phyloP scores from a whole-genome alignment of 2,888 invertebrate species.

The Shargacucullia verbasci region DNA sequence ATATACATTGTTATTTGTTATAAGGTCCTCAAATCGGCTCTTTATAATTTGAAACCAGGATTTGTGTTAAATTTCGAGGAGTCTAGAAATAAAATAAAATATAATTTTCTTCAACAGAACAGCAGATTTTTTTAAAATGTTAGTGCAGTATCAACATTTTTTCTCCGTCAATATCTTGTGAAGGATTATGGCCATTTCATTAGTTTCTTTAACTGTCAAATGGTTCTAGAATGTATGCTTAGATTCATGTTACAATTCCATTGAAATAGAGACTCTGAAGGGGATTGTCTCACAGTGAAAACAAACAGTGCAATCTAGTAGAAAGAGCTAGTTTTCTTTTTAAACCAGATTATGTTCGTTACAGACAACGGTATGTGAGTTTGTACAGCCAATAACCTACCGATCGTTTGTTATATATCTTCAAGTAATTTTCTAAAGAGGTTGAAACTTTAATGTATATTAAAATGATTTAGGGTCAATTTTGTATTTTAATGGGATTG shows the following conservation, averaged over 20 bases:
- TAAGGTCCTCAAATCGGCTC: too few relatives aligned
- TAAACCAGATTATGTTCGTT: not conserved
- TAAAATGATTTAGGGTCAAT: constrained; percentile 10
- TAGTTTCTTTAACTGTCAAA: too few relatives aligned
- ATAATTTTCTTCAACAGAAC: too few relatives aligned
- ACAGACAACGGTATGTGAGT: constrained; percentile 4
- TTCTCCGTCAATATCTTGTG: too few relatives aligned
- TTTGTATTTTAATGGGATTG: constrained; percentile 16
- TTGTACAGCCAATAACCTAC: constrained; percentile 4
- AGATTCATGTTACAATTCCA: not conserved
- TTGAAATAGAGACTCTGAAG: not conserved
- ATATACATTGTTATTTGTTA: too few relatives aligned
- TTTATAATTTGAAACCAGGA: too few relatives aligned
- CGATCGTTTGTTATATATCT: constrained; percentile 1
- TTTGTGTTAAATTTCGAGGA: too few relatives aligned
- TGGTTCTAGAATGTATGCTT: too few relatives aligned
- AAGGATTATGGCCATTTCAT: too few relatives aligned
- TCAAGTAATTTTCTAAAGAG: constrained; percentile 24
- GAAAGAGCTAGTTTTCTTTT: constrained; percentile 1
- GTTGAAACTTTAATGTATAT: constrained; percentile 12
- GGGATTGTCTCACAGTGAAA: constrained; percentile 2
- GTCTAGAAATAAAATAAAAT: too few relatives aligned
- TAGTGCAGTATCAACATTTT: too few relatives aligned
- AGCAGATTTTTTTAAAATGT: too few relatives aligned
- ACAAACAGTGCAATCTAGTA: constrained; percentile 7